Conservation (phyloP, 2,888 invertebrate species). For the Drosophila flavopinicola region DNA sequence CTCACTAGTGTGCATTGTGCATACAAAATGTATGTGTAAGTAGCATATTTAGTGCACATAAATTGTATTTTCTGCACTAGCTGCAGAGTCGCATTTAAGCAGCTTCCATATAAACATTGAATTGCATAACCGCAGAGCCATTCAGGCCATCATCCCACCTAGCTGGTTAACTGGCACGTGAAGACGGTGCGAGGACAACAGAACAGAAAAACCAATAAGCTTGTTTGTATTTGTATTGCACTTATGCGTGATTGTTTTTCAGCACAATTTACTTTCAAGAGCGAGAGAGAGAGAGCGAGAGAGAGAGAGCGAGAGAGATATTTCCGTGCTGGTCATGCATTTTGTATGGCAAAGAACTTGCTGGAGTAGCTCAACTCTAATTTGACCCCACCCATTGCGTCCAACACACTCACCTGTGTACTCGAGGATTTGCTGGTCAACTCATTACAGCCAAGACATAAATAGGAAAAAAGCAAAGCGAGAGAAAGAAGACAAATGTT, state of each 20-base stretch:
- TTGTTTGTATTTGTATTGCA: conserved; percentile 66
- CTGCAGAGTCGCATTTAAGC: conserved; percentile 21
- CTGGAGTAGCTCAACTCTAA: conserved; percentile 13
- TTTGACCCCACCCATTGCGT: conserved; percentile 1
- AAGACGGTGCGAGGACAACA: conserved; percentile 27
- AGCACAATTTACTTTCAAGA: conserved; percentile 64
- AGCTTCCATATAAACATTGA: conserved; percentile 25
- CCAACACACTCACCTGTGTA: neutral
- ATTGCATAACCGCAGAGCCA: conserved; percentile 6
- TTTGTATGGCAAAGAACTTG: conserved; percentile 29
- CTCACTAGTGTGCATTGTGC: neutral
- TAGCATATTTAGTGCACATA: conserved; percentile 22
- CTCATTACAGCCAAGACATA: conserved; percentile 4
- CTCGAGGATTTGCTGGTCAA: conserved; percentile 2
- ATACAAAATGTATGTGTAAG: conserved; percentile 8
- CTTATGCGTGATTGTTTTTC: conserved; percentile 64
- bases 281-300: too few relatives aligned
- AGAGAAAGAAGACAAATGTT: neutral
- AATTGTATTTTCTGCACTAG: conserved; percentile 23
- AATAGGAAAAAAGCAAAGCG: neutral
- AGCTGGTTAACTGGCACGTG: conserved; percentile 28
- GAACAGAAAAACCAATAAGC: conserved; percentile 60
- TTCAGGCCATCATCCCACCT: conserved; percentile 1
- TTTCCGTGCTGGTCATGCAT: conserved; percentile 42
- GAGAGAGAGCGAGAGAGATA: too few relatives aligned